Evolutionary conservation across 1,140 invertebrate species (phyloP).

Genomic region (Drosophila equinoxialis): DNA sequence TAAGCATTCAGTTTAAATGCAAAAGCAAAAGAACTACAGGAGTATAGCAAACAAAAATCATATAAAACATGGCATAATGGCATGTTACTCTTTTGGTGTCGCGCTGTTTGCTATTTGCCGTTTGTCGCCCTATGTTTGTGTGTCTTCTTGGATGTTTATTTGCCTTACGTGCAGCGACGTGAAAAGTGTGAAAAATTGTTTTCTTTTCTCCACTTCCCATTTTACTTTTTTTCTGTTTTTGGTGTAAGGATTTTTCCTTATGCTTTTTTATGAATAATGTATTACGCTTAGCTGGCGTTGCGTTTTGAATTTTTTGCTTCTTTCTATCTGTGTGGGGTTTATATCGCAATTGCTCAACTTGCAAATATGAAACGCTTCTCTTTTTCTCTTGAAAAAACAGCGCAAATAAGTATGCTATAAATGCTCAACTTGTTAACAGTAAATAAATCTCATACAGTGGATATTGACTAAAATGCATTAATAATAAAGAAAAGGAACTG

Average conservation of each 20-base stretch:
- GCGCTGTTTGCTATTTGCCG: conserved; percentile 25
- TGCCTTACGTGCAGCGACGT: conserved; percentile 53
- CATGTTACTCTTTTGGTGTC: conserved; percentile 17
- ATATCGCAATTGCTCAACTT: conserved; percentile 56
- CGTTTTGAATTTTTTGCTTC: conserved; percentile 35
- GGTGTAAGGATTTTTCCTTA: conserved; percentile 30
- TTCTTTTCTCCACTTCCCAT: conserved; percentile 28
- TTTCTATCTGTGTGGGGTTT: conserved; percentile 38
- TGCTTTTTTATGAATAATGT: conserved; percentile 61
- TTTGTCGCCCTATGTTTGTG: conserved; percentile 24
- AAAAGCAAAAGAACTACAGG: not conserved
- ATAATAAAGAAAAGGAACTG: not conserved
- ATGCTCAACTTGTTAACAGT: conserved; percentile 12
- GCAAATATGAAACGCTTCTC: conserved; percentile 22
- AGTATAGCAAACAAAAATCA: conserved; percentile 14
- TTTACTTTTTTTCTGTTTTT: conserved; percentile 16
- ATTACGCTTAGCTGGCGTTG: conserved; percentile 55
- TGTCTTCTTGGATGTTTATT: conserved; percentile 31
- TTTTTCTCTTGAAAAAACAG: not conserved
- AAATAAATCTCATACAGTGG: conserved; percentile 15
- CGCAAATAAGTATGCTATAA: conserved; percentile 27
- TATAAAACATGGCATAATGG: conserved; percentile 40
- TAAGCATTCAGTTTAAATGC: conserved; percentile 41
- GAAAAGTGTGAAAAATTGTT: conserved; percentile 67
- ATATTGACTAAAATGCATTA: conserved; percentile 12